A percentile compares a stretch with the other conserved stretches of the same genome.
These are phyloP conservation scores for Bovichtus variegatus DNA, from an alignment of 2,797 vertebrate genomes.

Conservation along the genomic window DNA sequence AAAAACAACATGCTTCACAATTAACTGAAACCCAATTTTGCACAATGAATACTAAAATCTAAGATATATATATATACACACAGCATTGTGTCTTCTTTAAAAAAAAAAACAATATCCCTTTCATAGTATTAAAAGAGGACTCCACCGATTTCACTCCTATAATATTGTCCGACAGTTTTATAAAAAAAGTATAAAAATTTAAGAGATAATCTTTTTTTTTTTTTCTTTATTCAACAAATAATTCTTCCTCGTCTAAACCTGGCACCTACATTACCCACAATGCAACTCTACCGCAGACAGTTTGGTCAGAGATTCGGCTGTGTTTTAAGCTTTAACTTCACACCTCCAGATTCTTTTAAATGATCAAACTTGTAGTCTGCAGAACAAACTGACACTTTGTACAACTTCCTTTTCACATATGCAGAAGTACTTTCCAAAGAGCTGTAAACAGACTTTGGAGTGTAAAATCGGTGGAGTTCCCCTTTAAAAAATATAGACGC, in stretches of 20 bases:
- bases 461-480: not conserved
- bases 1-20: slow-evolving; percentile 13
- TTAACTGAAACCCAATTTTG: not conserved
- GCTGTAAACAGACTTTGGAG: not conserved
- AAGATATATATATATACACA: slow-evolving; percentile 59
- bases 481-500: not conserved
- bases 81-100: not conserved
- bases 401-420: not conserved
- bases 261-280: not conserved
- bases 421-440: not conserved
- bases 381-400: not conserved
- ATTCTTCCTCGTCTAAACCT: not conserved
- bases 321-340: not conserved
- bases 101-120: slow-evolving; percentile 2
- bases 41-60: slow-evolving; percentile 5
- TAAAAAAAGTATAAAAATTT: not conserved
- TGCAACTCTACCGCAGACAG: not conserved
- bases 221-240: not conserved
- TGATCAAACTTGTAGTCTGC: not conserved
- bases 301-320: not conserved
- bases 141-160: not conserved
- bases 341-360: not conserved
- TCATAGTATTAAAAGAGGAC: not conserved
- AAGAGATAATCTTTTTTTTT: no score
- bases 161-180: not conserved